Base-by-base conservation (phyloP, 2,113 vertebrate species). In the Pelobates fuscus region DNA sequence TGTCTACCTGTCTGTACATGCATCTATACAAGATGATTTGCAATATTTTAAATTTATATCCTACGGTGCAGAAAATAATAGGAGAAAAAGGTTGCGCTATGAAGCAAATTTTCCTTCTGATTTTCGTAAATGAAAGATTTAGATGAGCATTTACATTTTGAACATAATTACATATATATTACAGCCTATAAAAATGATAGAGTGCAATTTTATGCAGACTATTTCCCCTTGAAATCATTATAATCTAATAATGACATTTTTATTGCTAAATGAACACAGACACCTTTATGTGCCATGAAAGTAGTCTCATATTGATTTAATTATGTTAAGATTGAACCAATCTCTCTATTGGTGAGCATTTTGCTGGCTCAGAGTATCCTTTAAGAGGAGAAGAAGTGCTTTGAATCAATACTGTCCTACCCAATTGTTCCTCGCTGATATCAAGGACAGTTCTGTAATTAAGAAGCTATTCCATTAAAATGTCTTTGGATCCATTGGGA, bases 381-480 rank as follows among this genome's bases (percentile, higher is more conserved):
- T 54, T 87, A 91, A 90, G 90, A 91, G 85, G 82, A 90, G 86
- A 7, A 83, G 78, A 90, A 91, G 85, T 87, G 86, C 78, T 80
- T 81, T 61, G 85, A 92, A 95, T 95, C 91, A 2, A 94, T 94
- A 91, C 62, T 85, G 87, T 86, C 90, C 88, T 88, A 92, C 84
- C 81, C 87, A 89, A 89, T 92, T 88, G 88, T 88, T 85, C 82
- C 86, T 85, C 82, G 81, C 86, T 87, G 89, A 84, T 89, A 90
- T 91, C 89, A 91, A 91, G 88, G 88, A 90, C 86, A 87, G 70
- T 65, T 65, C 29, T 72, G 81, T 91, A 92, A 94, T 93, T 89
- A 91, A 89, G 88, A 89, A 91, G 82, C 84, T 85, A 89, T 89
- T 88, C 83, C 77, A 80, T 89, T 87, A 88, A 92, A 93, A 86